Evolutionary conservation across 2,797 vertebrate genomes (phyloP), one percentile per base, ranked within the genome.

Genomic region (Coendou prehensilis): DNA sequence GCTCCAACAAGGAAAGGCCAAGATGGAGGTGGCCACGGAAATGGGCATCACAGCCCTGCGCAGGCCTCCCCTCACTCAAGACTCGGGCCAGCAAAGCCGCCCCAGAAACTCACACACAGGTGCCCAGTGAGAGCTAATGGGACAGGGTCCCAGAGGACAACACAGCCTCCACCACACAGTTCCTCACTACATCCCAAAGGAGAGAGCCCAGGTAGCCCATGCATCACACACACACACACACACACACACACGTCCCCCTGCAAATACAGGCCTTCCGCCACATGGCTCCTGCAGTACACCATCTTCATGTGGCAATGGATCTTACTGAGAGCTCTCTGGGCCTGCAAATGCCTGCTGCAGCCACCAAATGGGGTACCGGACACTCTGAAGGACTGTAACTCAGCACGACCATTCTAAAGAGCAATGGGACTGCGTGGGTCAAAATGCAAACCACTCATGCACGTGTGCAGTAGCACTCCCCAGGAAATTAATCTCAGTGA

Each of bases 1-100:
- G 75, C 64, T 88, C 69, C 6, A 1, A 94, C 87, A 85, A 82
- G 94, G 79, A 75, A n/a, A 91, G 84, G 22, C 76, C 63, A 47
- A 59, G 64, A 91, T 23, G 14, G 80, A 76, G 26, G 73, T 17
- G 9, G 83, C 56, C 20, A 28, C 56, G 59, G 9, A 83, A 76
- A 54, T 15, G 84, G 50, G 18, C 0, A 0, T 75, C 11, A 1
- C 37, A 18, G 69, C 45, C 9, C 54, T 23, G 52, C 1, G 14
- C 30, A 41, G 56, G 30, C 56, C 4, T 20, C 33, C 52, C 79
- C 8, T 59, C 64, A 15, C 23, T 3, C 20, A 13, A 75, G 54
- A n/a, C 52, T 28, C 8, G 0, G 26, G 15, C 41, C n/a, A 22
- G 20, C 0, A 3, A 91, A 28, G 22, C 50, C 23, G 4, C 15